Conservation (phyloP, 2,888 invertebrate species). For the Nesidiocoris tenuis region DNA sequence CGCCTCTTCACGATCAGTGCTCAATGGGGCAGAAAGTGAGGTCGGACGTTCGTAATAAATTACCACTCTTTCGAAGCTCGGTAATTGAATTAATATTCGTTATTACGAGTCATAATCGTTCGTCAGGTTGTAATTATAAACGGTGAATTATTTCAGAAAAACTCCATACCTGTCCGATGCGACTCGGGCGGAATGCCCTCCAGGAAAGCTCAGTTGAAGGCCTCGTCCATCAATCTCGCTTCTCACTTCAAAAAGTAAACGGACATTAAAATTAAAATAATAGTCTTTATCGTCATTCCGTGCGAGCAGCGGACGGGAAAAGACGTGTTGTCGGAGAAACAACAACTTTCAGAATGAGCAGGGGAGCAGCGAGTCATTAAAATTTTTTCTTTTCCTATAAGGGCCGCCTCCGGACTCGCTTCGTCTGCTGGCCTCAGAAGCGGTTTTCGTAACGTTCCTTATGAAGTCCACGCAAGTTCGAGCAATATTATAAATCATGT, state of each 20-base stretch:
- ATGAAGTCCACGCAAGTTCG: conserved; percentile 31
- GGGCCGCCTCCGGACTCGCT: neutral
- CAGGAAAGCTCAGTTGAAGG: neutral
- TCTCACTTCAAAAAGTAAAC: neutral
- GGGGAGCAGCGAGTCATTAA: conserved; percentile 15
- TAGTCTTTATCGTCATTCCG: conserved; percentile 21
- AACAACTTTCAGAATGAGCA: neutral
- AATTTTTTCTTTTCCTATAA: conserved; percentile 8
- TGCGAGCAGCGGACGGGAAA: conserved; percentile 3
- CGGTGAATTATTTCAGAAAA: neutral
- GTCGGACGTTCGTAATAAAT: neutral
- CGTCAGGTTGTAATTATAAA: neutral
- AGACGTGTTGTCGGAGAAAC: neutral
- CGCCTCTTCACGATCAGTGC: neutral
- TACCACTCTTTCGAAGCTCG: neutral
- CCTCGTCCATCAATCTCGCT: neutral
- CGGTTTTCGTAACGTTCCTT: conserved; percentile 25
- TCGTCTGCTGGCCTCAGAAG: conserved; percentile 6
- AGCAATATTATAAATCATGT: conserved; percentile 36
- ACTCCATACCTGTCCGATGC: neutral
- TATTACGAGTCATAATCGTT: neutral
- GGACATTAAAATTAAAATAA: conserved; percentile 21
- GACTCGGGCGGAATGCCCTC: neutral
- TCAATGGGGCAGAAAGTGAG: neutral
- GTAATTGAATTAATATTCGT: neutral